Evolutionary conservation across 2,113 vertebrate genomes (phyloP), one percentile per base, ranked within the genome.

Genomic region (Labeo rohita): DNA sequence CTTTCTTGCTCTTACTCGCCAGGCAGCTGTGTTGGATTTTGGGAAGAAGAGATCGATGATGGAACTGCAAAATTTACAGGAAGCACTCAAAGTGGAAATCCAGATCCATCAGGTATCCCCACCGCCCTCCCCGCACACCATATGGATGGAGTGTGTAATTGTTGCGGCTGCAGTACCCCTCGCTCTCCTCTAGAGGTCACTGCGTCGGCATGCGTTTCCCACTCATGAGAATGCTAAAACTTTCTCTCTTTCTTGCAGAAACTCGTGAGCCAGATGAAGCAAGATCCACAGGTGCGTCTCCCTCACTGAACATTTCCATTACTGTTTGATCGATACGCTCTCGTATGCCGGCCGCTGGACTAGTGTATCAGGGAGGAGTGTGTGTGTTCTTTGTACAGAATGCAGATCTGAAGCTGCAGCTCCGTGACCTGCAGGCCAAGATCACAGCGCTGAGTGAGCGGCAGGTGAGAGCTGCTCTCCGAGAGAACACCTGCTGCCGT

Each of bases 341-440:
- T 83, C 66, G n/a, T 79, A 43, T 66, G 16, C 11, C 21, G 72
- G 43, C 72, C 65, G 50, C 74, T 85, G 28, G 76, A 54, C 61
- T 85, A 85, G 56, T 83, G 52, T 73, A 61, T 85, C 59, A 61
- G 43, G 68, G 78, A 85, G 83, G 73, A 28, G 39, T 77, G 80
- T 82, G 50, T 72, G 39, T 88, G 18, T 66, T 88, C 36, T 89
- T 45, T 89, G 93, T 93, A 65, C 94, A 97, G 97, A 97, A 97
- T 34, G 96, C 96, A 94, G 97, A 97, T 94, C 94, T 97, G 95
- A 97, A 97, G 94, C 96, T 97, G 94, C 96, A 97, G 87, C 96
- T 97, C 93, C 96, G 97, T 95, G 97, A 97, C 95, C 96, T 97
- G 90, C 97, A 97, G 95, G 96, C 97, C 94, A 97, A 97, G 96